Conservation (phyloP, 2,888 invertebrate genomes). For the Drosophila conformis region DNA sequence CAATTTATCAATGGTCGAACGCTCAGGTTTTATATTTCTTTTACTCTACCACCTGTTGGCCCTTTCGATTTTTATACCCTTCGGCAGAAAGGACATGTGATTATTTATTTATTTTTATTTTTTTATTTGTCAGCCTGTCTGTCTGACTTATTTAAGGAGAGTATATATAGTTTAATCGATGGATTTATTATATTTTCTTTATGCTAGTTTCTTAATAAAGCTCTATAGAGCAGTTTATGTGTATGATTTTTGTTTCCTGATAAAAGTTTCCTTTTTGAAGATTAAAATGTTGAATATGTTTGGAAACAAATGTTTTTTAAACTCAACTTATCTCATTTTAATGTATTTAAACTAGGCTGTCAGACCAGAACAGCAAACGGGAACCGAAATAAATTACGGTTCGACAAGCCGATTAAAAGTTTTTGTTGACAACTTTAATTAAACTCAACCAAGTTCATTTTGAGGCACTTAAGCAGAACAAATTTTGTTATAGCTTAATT, state of each 20-base stretch:
- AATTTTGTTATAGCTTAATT: neutral
- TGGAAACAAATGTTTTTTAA: neutral
- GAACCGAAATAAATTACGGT: too few relatives aligned
- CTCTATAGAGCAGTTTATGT: neutral
- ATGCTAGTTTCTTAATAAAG: neutral
- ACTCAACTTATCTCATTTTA: neutral
- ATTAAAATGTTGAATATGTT: neutral
- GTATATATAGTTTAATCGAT: neutral
- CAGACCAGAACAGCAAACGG: neutral
- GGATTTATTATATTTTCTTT: neutral
- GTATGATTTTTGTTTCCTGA: neutral
- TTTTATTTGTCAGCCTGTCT: neutral
- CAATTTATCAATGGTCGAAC: conserved; percentile 50
- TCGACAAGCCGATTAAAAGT: neutral
- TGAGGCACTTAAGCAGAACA: neutral
- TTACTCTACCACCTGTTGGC: conserved; percentile 54
- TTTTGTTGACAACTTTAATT: neutral
- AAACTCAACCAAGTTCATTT: neutral
- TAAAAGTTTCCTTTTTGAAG: neutral
- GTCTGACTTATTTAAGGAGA: neutral
- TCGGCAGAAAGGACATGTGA: neutral
- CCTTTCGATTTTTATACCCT: conserved; percentile 11
- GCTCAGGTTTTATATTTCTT: conserved; percentile 9
- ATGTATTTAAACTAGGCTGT: neutral
- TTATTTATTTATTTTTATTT: neutral